Conservation (phyloP, 2,797 vertebrate genomes). For the Zenarchopterus dispar region DNA sequence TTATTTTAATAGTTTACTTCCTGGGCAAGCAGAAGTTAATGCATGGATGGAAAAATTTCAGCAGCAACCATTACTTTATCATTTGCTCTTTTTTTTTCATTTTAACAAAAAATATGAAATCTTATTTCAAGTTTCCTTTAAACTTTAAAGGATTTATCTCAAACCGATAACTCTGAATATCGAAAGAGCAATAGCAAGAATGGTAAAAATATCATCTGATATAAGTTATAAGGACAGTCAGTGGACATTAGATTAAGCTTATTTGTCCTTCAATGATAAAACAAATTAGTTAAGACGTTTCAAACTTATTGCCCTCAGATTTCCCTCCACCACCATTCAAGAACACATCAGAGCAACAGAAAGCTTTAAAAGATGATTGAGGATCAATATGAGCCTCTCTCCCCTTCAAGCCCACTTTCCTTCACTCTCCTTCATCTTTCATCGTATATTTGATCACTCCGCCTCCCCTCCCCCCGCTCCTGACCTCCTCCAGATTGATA, state of each 20-base stretch:
- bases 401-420: conserved; percentile 14
- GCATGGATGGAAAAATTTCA: no score
- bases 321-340: neutral
- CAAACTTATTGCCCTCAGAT: neutral
- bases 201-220: neutral
- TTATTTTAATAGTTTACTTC: no score
- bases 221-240: neutral
- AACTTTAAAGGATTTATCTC: no score
- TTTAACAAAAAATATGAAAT: no score
- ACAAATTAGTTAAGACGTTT: neutral
- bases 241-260: no score
- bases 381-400: conserved; percentile 49
- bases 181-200: no score
- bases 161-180: no score
- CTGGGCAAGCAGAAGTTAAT: no score
- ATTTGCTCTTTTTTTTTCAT: no score
- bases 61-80: no score
- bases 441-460: conserved; percentile 33
- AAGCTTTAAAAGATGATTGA: conserved; percentile 48
- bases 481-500: conserved; percentile 36
- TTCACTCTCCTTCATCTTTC: conserved; percentile 29
- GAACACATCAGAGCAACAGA: conserved; percentile 8
- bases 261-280: neutral
- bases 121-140: no score
- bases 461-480: neutral